phyloP scores from a whole-genome alignment of 2,888 invertebrate species.

The Apodemia hepburni region DNA sequence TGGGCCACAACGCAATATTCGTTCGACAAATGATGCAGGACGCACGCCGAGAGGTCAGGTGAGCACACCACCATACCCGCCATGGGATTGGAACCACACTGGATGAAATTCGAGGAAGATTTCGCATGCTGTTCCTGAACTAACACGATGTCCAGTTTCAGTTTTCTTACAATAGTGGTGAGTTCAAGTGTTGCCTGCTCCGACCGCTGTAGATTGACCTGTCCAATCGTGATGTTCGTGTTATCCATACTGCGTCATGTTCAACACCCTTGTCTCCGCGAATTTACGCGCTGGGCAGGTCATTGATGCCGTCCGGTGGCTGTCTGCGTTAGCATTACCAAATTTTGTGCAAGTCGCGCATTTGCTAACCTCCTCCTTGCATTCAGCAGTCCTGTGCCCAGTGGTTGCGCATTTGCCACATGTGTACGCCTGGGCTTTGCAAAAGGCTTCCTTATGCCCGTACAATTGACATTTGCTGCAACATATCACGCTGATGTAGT shows the following conservation, averaged over 20 bases:
- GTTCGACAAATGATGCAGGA: not conserved
- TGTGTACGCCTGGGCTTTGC: too few species aligned
- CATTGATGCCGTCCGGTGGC: not conserved
- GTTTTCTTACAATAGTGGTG: not conserved
- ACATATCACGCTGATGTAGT: not conserved
- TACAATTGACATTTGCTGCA: not conserved
- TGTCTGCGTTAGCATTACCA: too few species aligned
- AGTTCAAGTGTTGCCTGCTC: not conserved
- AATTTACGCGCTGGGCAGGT: too few species aligned
- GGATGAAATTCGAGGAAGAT: not conserved
- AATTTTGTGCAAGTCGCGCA: not conserved
- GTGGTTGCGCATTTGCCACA: too few species aligned
- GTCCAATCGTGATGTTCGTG: not conserved
- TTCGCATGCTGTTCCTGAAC: not conserved
- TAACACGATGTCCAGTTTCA: not conserved
- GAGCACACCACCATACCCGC: too few species aligned
- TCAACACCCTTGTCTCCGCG: not conserved
- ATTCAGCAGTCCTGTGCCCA: too few species aligned
- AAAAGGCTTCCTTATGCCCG: not conserved
- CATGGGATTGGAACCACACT: not conserved
- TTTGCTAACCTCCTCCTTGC: not conserved
- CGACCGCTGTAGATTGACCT: not conserved
- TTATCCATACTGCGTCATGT: not conserved
- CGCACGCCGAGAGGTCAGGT: not conserved
- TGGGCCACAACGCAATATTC: slow-evolving; percentile 23